Percentiles rank a stretch among this genome's conserved stretches.
These are phyloP conservation scores for Embiotoca jacksoni DNA, from an alignment of 2,113 vertebrate species.

Conservation along the genomic window DNA sequence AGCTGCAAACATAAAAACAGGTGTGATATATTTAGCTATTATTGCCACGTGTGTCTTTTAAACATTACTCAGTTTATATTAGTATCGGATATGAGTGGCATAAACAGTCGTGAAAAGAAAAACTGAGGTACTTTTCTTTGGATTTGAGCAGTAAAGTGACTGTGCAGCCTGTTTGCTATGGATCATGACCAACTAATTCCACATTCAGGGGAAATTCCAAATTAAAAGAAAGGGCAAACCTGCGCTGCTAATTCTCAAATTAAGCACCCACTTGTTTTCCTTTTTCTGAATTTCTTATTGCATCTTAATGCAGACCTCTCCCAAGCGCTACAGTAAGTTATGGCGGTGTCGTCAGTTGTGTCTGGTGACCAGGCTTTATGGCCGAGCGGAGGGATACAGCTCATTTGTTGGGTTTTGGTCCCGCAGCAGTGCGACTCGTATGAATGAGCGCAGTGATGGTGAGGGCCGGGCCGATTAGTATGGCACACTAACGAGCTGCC, in stretches of 20 bases:
- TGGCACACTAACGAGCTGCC: conserved; percentile 76
- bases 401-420: conserved; percentile 70
- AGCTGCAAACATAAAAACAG: conserved; percentile 16
- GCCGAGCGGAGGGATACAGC: conserved; percentile 48
- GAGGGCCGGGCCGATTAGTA: conserved; percentile 72
- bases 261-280: conserved; percentile 53
- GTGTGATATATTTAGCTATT: conserved; percentile 28
- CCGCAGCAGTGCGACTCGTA: conserved; percentile 26
- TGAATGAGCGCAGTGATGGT: conserved; percentile 76
- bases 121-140: not conserved
- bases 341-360: conserved; percentile 39
- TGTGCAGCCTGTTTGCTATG: conserved; percentile 17
- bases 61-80: conserved; percentile 27
- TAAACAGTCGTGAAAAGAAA: conserved; percentile 23
- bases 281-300: conserved; percentile 27
- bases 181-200: conserved; percentile 47
- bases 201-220: conserved; percentile 46
- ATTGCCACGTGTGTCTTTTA: conserved; percentile 25
- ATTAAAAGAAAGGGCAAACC: conserved; percentile 38
- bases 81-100: conserved; percentile 33
- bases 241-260: conserved; percentile 55
- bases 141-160: conserved; percentile 12
- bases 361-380: conserved; percentile 59
- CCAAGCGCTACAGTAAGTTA: conserved; percentile 16
- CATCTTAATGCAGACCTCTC: conserved; percentile 44